Conservation (phyloP, 2,113 vertebrate genomes). For the Mixornis gularis region DNA sequence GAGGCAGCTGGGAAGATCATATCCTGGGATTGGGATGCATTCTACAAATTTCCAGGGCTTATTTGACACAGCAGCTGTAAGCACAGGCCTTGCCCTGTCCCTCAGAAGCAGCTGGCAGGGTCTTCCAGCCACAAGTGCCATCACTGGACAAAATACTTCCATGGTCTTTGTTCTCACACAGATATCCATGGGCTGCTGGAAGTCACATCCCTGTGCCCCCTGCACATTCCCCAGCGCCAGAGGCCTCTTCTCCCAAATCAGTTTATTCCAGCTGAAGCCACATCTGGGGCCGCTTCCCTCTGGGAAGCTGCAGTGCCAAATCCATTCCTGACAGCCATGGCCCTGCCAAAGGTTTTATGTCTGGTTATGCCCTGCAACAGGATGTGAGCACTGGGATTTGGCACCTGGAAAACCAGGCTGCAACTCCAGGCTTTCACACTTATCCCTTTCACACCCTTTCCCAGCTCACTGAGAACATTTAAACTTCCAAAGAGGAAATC, state of each 20-base stretch:
- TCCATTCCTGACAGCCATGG: background rate
- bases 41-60: background rate
- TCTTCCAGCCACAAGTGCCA: background rate
- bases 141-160: background rate
- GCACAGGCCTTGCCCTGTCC: background rate
- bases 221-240: rapidly evolving
- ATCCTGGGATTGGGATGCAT: rapidly evolving
- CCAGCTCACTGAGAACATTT: background rate
- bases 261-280: background rate
- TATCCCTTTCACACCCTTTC: background rate
- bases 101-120: background rate
- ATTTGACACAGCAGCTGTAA: background rate
- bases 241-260: background rate
- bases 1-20: background rate
- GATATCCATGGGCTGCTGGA: background rate
- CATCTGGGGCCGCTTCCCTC: background rate
- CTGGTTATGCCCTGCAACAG: background rate
- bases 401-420: background rate
- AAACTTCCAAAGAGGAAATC: background rate
- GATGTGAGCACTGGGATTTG: background rate
- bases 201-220: background rate
- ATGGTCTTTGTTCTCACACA: rapidly evolving
- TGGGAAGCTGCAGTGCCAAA: background rate
- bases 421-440: background rate
- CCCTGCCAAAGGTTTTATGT: background rate